Percentiles rank a stretch among this genome's conserved stretches.
These are phyloP conservation scores for Gymnocypris eckloni DNA, from an alignment of 2,797 vertebrate species.

Conservation along the genomic window DNA sequence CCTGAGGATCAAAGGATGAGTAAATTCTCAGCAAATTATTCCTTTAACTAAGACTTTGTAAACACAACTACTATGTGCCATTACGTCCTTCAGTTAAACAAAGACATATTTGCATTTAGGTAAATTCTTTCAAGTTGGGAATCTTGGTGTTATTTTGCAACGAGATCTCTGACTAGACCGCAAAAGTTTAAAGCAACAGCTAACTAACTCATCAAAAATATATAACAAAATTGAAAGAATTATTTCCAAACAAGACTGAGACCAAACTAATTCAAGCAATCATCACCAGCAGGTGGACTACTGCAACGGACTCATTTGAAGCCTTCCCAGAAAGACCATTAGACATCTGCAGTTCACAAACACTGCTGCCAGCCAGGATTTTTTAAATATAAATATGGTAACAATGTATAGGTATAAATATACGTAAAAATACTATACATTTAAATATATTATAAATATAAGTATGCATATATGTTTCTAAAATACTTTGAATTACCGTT, in stretches of 20 bases:
- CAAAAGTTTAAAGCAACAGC: background rate
- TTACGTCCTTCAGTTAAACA: background rate
- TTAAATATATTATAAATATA: background rate
- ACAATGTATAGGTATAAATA: background rate
- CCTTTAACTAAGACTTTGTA: background rate
- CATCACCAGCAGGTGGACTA: background rate
- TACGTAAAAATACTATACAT: background rate
- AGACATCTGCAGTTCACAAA: conserved; percentile 11
- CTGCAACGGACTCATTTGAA: background rate
- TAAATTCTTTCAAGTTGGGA: background rate
- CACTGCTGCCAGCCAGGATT: background rate
- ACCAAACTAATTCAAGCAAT: background rate
- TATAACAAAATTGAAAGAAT: too few species aligned
- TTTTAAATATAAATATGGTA: background rate
- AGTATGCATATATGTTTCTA: background rate
- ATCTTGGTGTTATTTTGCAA: background rate
- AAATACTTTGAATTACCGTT: background rate
- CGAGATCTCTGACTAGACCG: too few species aligned
- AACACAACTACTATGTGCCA: background rate
- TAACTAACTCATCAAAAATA: background rate
- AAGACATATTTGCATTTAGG: background rate
- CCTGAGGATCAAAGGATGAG: too few species aligned
- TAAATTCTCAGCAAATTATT: background rate
- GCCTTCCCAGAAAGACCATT: background rate
- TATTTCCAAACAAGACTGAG: background rate